Conservation (phyloP, 1,140 invertebrate genomes). For the Apocrypta bakeri region DNA sequence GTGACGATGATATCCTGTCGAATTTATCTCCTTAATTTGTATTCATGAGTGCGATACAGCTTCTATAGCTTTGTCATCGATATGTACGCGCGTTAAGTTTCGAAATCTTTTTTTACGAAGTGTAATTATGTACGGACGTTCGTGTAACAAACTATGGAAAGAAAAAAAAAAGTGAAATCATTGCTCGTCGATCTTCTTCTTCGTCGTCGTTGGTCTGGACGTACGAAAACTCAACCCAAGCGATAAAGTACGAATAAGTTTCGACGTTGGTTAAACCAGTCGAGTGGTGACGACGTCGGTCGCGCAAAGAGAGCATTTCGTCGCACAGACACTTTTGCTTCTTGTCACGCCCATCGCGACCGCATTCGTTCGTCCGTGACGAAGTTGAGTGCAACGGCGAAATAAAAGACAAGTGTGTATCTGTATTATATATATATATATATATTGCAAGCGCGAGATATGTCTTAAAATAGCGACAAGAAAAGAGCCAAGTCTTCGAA, state of each 20-base stretch:
- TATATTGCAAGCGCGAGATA: neutral
- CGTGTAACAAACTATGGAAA: too few species aligned
- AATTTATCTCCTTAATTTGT: conserved; percentile 25
- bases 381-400: conserved; percentile 48
- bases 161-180: too few species aligned
- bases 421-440: too few species aligned
- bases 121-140: too few species aligned
- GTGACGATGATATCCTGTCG: conserved; percentile 36
- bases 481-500: conserved; percentile 17
- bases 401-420: conserved; percentile 52
- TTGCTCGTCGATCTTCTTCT: too few species aligned
- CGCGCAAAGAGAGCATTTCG: conserved; percentile 45
- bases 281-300: neutral
- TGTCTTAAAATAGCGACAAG: conserved; percentile 45
- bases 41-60: conserved; percentile 52
- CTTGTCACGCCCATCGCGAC: conserved; percentile 68
- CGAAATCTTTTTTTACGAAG: too few species aligned
- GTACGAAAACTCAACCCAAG: neutral
- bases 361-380: conserved; percentile 68
- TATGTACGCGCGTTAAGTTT: neutral
- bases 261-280: neutral
- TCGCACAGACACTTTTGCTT: conserved; percentile 38
- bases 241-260: conserved; percentile 9
- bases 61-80: too few species aligned
- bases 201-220: too few species aligned